phyloP scores from a whole-genome alignment of 2,113 vertebrate genomes.

The Choloepus hoffmanni region DNA sequence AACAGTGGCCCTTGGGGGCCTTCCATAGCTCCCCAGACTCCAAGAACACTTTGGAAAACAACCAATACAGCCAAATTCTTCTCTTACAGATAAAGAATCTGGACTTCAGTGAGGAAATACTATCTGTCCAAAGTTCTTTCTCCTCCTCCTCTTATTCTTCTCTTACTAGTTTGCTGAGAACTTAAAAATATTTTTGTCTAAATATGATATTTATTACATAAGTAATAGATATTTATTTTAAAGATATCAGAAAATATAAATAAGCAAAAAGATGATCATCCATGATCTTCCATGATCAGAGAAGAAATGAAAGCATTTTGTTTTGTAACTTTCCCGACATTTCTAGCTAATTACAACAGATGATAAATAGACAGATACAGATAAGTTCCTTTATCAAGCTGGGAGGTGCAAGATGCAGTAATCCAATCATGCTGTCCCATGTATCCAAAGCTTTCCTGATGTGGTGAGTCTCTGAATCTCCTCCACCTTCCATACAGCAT shows the following conservation, averaged over 20 bases:
- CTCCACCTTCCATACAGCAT: not conserved
- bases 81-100: constrained; percentile 66
- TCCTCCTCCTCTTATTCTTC: constrained; percentile 4
- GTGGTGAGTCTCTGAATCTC: no score
- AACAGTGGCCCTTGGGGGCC: constrained; percentile 2
- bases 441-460: not conserved
- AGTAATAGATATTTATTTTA: not conserved
- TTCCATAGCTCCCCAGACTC: constrained; percentile 6
- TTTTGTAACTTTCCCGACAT: not conserved
- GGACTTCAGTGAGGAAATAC: not conserved
- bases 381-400: not conserved
- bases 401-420: not conserved
- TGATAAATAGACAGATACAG: not conserved
- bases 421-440: not conserved
- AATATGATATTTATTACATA: not conserved
- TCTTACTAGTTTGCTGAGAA: constrained; percentile 47
- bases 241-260: not conserved
- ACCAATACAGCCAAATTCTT: constrained; percentile 32
- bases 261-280: not conserved
- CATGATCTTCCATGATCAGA: not conserved
- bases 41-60: constrained; percentile 56
- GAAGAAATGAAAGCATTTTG: not conserved
- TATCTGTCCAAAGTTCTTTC: constrained; percentile 15
- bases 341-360: not conserved
- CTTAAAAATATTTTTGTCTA: not conserved